These are phyloP conservation scores for Hymenochirus boettgeri DNA, from an alignment of 2,113 vertebrate species.

Conservation along the genomic window DNA sequence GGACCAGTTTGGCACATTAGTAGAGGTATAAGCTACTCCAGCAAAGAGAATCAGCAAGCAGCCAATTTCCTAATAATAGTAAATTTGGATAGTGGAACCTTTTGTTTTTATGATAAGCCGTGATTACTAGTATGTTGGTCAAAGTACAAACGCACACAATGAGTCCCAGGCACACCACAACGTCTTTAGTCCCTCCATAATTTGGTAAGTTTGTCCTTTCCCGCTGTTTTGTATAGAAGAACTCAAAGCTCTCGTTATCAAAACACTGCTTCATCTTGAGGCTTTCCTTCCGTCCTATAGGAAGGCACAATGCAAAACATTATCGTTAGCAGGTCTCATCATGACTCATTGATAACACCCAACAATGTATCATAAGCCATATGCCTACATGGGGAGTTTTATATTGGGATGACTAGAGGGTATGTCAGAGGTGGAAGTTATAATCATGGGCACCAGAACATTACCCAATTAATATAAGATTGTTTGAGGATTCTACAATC, in stretches of 20 bases:
- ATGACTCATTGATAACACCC: too few relatives aligned
- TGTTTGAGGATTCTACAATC: too few relatives aligned
- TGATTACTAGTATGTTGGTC: slow-evolving; percentile 83
- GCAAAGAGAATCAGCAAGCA: slow-evolving; percentile 85
- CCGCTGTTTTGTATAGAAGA: slow-evolving; percentile 79
- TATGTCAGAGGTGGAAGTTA: too few relatives aligned
- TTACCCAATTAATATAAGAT: too few relatives aligned
- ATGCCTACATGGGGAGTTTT: too few relatives aligned
- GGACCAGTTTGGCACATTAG: slow-evolving; percentile 89
- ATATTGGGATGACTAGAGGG: too few relatives aligned
- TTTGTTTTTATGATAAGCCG: slow-evolving; percentile 75
- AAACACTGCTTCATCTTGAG: slow-evolving; percentile 61
- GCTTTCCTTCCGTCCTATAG: slow-evolving; percentile 10
- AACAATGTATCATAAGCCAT: too few relatives aligned
- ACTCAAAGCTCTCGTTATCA: slow-evolving; percentile 68
- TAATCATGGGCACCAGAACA: too few relatives aligned
- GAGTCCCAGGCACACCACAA: slow-evolving; percentile 75
- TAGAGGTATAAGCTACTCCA: slow-evolving; percentile 77
- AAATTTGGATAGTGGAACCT: slow-evolving; percentile 91
- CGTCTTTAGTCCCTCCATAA: slow-evolving; percentile 65
- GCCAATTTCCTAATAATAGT: slow-evolving; percentile 86
- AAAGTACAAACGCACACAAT: slow-evolving; percentile 76
- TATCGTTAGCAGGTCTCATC: too few relatives aligned
- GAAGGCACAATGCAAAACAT: too few relatives aligned
- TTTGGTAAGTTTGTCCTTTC: too few relatives aligned